Evolutionary conservation across 1,140 invertebrate genomes (phyloP).

Genomic region (Philotrypesis tridentata): DNA sequence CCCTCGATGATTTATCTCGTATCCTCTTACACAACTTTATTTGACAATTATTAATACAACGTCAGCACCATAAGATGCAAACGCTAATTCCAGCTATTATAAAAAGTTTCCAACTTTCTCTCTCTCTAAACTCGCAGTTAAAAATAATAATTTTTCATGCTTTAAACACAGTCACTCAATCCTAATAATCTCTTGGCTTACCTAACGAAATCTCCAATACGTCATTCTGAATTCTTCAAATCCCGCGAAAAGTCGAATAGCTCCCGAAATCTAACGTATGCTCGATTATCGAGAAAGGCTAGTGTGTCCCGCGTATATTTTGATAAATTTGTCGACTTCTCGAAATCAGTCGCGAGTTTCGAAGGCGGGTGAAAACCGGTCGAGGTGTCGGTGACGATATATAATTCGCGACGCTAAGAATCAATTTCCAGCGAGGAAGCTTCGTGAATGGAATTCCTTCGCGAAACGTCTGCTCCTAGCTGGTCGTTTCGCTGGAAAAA

Average conservation of each 20-base stretch:
- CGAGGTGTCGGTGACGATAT: neutral
- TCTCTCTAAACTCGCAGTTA: neutral
- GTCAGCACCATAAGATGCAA: too few relatives aligned
- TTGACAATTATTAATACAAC: neutral
- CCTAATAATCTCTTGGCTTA: too few relatives aligned
- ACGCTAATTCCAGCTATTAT: too few relatives aligned
- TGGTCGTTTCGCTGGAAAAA: neutral
- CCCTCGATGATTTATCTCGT: neutral
- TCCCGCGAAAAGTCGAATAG: neutral
- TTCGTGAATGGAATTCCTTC: conserved; percentile 33
- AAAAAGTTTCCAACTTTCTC: neutral
- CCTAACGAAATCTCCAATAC: too few relatives aligned
- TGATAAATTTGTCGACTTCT: conserved; percentile 38
- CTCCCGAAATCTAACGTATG: neutral
- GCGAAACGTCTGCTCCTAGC: neutral
- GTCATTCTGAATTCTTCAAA: neutral
- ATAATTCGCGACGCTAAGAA: conserved; percentile 26
- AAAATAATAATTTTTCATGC: neutral
- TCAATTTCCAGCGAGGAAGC: conserved; percentile 24
- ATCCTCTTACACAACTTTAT: neutral
- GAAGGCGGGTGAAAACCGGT: too few relatives aligned
- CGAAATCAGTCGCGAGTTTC: conserved; percentile 15
- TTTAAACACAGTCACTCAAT: too few relatives aligned
- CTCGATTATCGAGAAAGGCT: conserved; percentile 14
- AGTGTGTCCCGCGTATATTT: conserved; percentile 2